These are phyloP conservation scores for Raja brachyura DNA, from an alignment of 2,113 vertebrate genomes.

Conservation along the genomic window DNA sequence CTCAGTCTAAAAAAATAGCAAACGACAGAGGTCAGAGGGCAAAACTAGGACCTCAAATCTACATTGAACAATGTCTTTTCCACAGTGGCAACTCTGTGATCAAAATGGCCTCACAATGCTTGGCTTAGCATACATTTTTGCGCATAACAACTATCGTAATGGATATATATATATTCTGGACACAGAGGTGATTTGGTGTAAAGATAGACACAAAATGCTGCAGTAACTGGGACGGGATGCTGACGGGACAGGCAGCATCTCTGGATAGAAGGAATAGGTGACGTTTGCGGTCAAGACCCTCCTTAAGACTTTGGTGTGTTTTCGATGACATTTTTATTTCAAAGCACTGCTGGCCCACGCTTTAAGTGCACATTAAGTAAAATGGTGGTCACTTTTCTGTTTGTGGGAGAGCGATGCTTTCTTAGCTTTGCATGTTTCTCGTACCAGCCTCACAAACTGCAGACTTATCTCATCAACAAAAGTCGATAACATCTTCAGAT, in stretches of 20 bases:
- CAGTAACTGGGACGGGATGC: no score
- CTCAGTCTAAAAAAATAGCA: neutral
- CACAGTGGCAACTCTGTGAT: neutral
- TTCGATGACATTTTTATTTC: neutral
- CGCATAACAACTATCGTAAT: neutral
- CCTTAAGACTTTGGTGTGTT: no score
- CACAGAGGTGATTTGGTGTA: neutral
- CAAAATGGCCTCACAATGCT: neutral
- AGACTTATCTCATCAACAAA: slow-evolving; percentile 32
- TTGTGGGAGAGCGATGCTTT: neutral
- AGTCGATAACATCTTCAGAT: slow-evolving; percentile 3
- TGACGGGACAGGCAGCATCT: no score
- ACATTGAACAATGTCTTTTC: neutral
- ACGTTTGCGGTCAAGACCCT: no score
- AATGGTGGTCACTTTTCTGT: neutral
- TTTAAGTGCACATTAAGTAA: neutral
- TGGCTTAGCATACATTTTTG: neutral
- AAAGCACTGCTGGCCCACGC: neutral
- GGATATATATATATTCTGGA: no score
- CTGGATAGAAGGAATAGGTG: no score
- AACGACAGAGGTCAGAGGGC: neutral
- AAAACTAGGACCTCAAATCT: neutral
- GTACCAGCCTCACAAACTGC: neutral
- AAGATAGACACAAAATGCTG: no score
- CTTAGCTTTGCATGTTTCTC: neutral